phyloP scores from a whole-genome alignment of 2,113 vertebrate species.

The Rhombomys opimus region DNA sequence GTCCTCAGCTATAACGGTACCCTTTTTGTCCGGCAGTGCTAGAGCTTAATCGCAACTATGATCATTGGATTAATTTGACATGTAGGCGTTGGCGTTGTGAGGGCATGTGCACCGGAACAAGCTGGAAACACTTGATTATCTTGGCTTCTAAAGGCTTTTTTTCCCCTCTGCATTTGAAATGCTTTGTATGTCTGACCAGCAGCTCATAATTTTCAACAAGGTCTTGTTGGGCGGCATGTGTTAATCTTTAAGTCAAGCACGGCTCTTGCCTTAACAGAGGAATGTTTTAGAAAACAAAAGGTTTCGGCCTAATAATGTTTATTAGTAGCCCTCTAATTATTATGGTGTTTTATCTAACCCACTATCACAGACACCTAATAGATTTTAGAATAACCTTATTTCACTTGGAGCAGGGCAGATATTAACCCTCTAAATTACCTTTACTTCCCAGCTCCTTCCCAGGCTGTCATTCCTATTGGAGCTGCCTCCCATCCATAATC shows the following conservation, averaged over 20 bases:
- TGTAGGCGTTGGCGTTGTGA: neutral
- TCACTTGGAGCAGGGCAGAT: no score
- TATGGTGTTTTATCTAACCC: no score
- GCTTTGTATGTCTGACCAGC: neutral
- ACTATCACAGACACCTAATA: no score
- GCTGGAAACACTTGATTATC: neutral
- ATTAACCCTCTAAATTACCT: no score
- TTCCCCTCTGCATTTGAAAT: neutral
- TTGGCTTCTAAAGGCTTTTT: neutral
- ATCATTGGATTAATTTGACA: neutral
- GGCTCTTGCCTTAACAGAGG: neutral
- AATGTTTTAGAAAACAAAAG: neutral
- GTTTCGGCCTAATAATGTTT: no score
- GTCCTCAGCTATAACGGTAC: neutral
- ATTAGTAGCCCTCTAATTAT: no score
- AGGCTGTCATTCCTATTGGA: no score
- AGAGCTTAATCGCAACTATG: neutral
- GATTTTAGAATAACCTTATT: no score
- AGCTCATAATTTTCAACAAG: neutral
- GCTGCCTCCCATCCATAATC: no score
- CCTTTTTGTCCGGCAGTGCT: neutral
- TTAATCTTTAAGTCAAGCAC: neutral
- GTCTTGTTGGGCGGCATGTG: neutral
- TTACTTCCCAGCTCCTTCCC: no score
- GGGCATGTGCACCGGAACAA: neutral